Evolutionary conservation across 1,140 invertebrate species (phyloP), one percentile per base, ranked within the genome.

Genomic region (Telenomus remus): DNA sequence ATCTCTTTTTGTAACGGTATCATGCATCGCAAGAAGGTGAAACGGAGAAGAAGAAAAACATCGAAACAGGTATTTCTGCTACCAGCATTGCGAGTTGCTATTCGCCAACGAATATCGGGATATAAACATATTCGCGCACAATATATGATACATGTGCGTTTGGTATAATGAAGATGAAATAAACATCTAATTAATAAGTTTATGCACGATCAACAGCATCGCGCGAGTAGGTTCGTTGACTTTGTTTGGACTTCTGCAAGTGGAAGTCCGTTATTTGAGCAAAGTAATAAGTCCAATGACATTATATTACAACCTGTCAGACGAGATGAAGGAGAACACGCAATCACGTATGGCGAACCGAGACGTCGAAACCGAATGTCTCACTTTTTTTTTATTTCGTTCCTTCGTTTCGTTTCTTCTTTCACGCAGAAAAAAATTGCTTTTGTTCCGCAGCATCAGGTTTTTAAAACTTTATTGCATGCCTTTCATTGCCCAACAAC

Each of bases 281-380:
- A 74, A 71, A 71, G 71, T 69, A 75, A 76, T 69, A 75, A 73
- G 63, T 75, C 73, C 70, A 80, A 80, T 80, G 79, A 80, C 79
- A 80, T 79, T 76, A 77, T 76, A 78, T 78, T 78, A 76, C 61
- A 78, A 78, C 64, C 78, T 78, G 78, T 80, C 78, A 71, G 63
- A 70, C 75, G 75, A 77, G 75, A 77, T 72, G 68, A 77, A 69
- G 75, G 68, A 77, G 75, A 77, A 77, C 75, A 72, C 69, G 69
- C 75, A 72, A 77, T 77, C 75, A 72, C 59, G 63, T 77, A 69
- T 77, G n/a, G 63, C 64, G 35, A 44, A 60, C 35, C 37, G n/a
- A n/a, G n/a, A n/a, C n/a, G n/a, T n/a, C n/a, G n/a, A n/a, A n/a
- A n/a, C n/a, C n/a, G n/a, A n/a, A n/a, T n/a, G n/a, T n/a, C n/a